Percentiles rank a stretch among this genome's conserved stretches.
Conservation (phyloP, 2,888 invertebrate species). For the Andrena hattorfiana region DNA sequence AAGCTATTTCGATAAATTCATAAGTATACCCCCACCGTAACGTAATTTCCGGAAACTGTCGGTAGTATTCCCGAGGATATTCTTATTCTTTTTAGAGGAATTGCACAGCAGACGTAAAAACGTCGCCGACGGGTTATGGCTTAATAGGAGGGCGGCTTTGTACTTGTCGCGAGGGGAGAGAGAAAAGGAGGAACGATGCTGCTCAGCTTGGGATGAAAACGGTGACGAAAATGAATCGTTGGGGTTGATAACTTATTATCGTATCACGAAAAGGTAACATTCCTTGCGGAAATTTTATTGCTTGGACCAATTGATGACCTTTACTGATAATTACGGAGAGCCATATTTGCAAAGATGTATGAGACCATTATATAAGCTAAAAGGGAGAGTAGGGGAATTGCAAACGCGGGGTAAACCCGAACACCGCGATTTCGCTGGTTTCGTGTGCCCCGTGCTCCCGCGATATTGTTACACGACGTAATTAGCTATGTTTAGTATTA, state of each 20-base stretch:
- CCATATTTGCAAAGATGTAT: no score
- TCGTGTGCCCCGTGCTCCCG: no score
- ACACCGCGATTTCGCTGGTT: no score
- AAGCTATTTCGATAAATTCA: constrained; percentile 48
- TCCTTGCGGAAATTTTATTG: background rate
- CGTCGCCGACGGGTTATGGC: constrained; percentile 54
- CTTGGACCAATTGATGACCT: background rate
- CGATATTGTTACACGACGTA: no score
- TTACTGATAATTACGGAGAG: no score
- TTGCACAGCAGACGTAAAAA: constrained; percentile 43
- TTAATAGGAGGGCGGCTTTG: constrained; percentile 63
- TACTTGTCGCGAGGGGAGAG: constrained; percentile 43
- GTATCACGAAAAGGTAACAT: background rate
- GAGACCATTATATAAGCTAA: no score
- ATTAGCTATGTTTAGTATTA: no score
- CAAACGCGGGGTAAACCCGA: no score
- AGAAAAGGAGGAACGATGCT: constrained; percentile 12
- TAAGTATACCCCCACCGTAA: constrained; percentile 30
- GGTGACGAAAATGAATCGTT: constrained; percentile 32
- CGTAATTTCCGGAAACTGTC: constrained; percentile 40
- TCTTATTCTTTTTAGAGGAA: constrained; percentile 39
- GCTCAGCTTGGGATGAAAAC: constrained; percentile 15
- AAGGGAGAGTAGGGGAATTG: no score
- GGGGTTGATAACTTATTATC: constrained; percentile 11
- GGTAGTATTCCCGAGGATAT: constrained; percentile 34